A percentile compares a stretch with the other conserved stretches of the same genome.
Conservation (phyloP, 2,888 invertebrate genomes). For the Diarsia brunnea region DNA sequence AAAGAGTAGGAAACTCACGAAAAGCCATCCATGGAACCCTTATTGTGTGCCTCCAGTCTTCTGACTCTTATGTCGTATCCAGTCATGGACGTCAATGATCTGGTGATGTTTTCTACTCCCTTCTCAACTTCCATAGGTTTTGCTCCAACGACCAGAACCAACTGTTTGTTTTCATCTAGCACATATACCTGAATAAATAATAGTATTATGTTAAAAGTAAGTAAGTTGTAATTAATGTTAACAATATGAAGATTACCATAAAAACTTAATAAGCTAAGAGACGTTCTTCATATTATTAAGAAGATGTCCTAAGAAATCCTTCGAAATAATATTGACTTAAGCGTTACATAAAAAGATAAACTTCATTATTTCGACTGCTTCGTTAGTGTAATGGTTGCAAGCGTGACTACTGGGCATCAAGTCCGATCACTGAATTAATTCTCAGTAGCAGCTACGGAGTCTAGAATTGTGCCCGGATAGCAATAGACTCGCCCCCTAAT, state of each 20-base stretch:
- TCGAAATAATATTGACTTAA: not conserved
- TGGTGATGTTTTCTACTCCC: conserved; percentile 93
- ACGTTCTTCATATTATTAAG: not conserved
- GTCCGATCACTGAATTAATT: too few species aligned
- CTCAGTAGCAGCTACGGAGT: too few species aligned
- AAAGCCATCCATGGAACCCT: conserved; percentile 92
- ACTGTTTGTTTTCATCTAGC: conserved; percentile 94
- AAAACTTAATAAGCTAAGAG: not conserved
- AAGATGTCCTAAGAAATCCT: not conserved
- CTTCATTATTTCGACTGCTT: not conserved
- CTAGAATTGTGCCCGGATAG: too few species aligned
- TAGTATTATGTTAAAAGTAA: not conserved
- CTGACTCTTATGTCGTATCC: conserved; percentile 95
- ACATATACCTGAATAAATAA: conserved; percentile 93
- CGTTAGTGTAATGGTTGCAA: not conserved
- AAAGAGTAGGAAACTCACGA: conserved; percentile 88
- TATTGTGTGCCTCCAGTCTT: conserved; percentile 94
- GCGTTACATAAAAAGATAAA: not conserved
- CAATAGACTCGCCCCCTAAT: too few species aligned
- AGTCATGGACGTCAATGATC: conserved; percentile 93
- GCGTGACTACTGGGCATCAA: too few species aligned
- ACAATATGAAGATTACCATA: too few species aligned
- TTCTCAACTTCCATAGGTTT: conserved; percentile 94
- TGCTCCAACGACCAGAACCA: conserved; percentile 94
- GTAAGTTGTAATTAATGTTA: too few species aligned